Percentiles rank a stretch among this genome's conserved stretches.
Conservation (phyloP, 2,113 vertebrate species). For the Seriola quinqueradiata region DNA sequence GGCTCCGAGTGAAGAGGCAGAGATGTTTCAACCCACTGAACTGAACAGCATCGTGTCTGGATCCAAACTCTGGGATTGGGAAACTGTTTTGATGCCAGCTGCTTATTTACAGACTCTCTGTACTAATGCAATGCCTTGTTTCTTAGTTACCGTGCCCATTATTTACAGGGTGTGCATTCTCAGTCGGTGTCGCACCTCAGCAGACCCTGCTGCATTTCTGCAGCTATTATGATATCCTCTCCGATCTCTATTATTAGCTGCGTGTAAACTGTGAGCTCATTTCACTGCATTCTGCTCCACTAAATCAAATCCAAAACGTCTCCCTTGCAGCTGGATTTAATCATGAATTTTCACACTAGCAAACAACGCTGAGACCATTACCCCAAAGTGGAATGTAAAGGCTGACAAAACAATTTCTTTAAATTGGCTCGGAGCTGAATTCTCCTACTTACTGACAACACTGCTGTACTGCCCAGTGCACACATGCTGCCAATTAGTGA, state of each 20-base stretch:
- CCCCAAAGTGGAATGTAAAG: constrained; percentile 45
- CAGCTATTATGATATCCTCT: constrained; percentile 34
- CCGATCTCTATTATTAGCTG: constrained; percentile 22
- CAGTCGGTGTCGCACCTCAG: constrained; percentile 18
- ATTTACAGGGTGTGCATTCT: constrained; percentile 48
- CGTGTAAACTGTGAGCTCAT: constrained; percentile 21
- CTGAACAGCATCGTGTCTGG: constrained; percentile 61
- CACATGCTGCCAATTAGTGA: constrained; percentile 68
- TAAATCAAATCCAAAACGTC: constrained; percentile 41
- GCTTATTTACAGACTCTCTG: constrained; percentile 67
- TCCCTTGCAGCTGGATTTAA: constrained; percentile 32
- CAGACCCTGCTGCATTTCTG: constrained; percentile 27
- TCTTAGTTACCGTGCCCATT: constrained; percentile 51
- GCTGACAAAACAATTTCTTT: constrained; percentile 48
- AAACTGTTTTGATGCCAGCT: constrained; percentile 58
- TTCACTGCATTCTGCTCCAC: constrained; percentile 29
- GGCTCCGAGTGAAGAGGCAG: constrained; percentile 63
- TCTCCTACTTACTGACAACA: constrained; percentile 17
- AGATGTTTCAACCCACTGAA: constrained; percentile 74
- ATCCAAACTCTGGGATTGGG: constrained; percentile 65
- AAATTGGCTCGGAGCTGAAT: constrained; percentile 54
- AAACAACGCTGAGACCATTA: constrained; percentile 39
- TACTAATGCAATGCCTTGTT: constrained; percentile 58
- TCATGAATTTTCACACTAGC: constrained; percentile 21
- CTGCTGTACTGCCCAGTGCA: constrained; percentile 12